Base-by-base conservation (phyloP, 2,113 vertebrate genomes). In the Dunckerocampus dactyliophorus region DNA sequence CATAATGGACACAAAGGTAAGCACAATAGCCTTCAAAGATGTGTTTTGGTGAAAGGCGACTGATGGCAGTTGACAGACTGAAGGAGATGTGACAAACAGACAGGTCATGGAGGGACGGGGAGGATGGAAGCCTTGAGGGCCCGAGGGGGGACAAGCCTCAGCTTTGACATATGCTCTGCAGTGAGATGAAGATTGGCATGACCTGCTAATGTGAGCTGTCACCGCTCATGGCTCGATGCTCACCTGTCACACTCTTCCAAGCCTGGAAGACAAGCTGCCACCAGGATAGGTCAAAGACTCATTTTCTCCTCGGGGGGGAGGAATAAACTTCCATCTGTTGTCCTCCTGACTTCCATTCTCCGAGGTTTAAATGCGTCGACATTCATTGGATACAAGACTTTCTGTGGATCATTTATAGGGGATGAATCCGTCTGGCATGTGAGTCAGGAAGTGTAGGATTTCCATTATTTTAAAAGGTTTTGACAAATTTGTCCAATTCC, bases 151-250 rank as follows among this genome's bases (percentile, higher is more conserved):
- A 71, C 64, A 75, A 58, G 79, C 82, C 71, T 75, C 71, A 74
- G 47, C 85, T 77, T 76, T 87, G 85, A 86, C 87, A 89, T 89
- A 87, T 89, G 87, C 81, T 83, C 82, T 65, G 76, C 81, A 85
- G 74, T 82, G 74, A 86, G 82, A 89, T 83, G 74, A 82, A 84
- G 84, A 87, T 80, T 83, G 87, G 80, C 84, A 80, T 52, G 68
- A 88, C 75, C 82, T 71, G 82, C 83, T 88, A 87, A 88, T 89
- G 80, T 84, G 80, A 83, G 77, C 85, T 85, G 85, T 84, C 84
- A 81, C 69, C 67, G 80, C 83, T 81, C 71, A 81, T 82, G 81
- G 81, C 65, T 57, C 39, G 71, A 86, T 65, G 64, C 71, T 85
- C 80, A 84, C 87, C 82, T 85, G 84, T 82, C 82, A 85, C 61